These are phyloP conservation scores for Rhodophaea formosa DNA, from an alignment of 2,888 invertebrate genomes.

Conservation along the genomic window DNA sequence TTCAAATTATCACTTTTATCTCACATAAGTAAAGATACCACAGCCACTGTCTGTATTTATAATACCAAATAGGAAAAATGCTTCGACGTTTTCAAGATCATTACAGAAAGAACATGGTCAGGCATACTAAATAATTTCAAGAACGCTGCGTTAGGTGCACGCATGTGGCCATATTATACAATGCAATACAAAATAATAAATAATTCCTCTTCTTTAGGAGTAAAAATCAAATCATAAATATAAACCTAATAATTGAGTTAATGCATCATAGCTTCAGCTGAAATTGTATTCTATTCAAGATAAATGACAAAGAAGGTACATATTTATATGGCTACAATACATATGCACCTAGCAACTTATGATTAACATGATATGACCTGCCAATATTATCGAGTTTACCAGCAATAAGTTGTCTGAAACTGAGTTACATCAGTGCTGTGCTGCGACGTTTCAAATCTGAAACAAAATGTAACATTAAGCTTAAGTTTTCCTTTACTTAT, in stretches of 20 bases:
- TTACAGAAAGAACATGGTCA: constrained; percentile 72
- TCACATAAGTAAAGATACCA: constrained; percentile 80
- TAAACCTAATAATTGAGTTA: not conserved
- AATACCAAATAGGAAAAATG: constrained; percentile 81
- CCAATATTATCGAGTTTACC: constrained; percentile 69
- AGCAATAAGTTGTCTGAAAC: constrained; percentile 68
- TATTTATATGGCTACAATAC: constrained; percentile 41
- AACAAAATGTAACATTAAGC: constrained; percentile 34
- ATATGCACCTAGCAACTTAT: constrained; percentile 72
- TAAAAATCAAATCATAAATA: constrained; percentile 2
- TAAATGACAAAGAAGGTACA: constrained; percentile 3
- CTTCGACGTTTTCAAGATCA: constrained; percentile 67
- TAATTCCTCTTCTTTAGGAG: constrained; percentile 2
- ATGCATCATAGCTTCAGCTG: not conserved
- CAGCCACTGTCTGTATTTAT: constrained; percentile 81
- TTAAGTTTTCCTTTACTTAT: not conserved
- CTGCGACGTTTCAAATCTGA: constrained; percentile 64
- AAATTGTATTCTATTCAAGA: not conserved
- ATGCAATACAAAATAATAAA: constrained; percentile 19
- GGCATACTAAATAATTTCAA: constrained; percentile 65
- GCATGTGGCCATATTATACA: constrained; percentile 37
- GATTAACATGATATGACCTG: constrained; percentile 68
- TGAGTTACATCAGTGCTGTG: constrained; percentile 60
- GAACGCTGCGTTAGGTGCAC: constrained; percentile 69
- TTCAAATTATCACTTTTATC: constrained; percentile 64